Conservation (phyloP, 2,888 invertebrate species). For the Gymnoscelis rufifasciata region DNA sequence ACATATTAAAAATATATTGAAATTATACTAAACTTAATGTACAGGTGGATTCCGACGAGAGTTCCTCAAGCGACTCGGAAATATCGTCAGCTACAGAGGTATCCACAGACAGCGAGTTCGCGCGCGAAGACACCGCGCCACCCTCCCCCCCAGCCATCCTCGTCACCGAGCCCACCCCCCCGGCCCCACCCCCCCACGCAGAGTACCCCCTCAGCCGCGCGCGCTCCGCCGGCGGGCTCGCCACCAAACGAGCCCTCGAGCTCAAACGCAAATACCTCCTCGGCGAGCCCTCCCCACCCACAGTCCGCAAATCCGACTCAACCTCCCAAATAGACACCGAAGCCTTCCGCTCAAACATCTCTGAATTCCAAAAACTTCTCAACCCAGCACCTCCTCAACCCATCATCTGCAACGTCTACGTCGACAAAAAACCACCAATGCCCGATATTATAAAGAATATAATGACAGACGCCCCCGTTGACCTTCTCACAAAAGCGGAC, state of each 20-base stretch:
- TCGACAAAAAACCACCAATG: constrained; percentile 74
- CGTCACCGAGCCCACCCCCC: constrained; percentile 88
- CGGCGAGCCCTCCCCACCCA: constrained; percentile 83
- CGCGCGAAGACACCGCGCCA: constrained; percentile 85
- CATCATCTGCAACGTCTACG: constrained; percentile 48
- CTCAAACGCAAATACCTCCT: constrained; percentile 90
- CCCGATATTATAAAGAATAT: constrained; percentile 79
- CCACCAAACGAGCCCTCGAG: constrained; percentile 91
- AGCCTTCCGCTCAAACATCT: constrained; percentile 90
- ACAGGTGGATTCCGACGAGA: constrained; percentile 75
- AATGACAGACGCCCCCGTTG: constrained; percentile 58
- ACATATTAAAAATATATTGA: too few relatives aligned
- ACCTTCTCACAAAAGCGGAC: constrained; percentile 59
- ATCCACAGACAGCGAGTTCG: constrained; percentile 95
- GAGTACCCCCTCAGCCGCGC: constrained; percentile 89
- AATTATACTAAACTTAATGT: not conserved
- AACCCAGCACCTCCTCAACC: constrained; percentile 83
- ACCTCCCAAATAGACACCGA: constrained; percentile 91
- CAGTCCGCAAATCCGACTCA: constrained; percentile 89
- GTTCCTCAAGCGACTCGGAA: constrained; percentile 82
- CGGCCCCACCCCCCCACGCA: constrained; percentile 80
- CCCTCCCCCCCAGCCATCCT: constrained; percentile 87
- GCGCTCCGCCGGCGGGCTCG: constrained; percentile 91
- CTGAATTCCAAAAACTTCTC: constrained; percentile 91
- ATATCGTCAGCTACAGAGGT: constrained; percentile 94